Conservation (phyloP, 1,140 invertebrate species). For the Anastrepha ludens region DNA sequence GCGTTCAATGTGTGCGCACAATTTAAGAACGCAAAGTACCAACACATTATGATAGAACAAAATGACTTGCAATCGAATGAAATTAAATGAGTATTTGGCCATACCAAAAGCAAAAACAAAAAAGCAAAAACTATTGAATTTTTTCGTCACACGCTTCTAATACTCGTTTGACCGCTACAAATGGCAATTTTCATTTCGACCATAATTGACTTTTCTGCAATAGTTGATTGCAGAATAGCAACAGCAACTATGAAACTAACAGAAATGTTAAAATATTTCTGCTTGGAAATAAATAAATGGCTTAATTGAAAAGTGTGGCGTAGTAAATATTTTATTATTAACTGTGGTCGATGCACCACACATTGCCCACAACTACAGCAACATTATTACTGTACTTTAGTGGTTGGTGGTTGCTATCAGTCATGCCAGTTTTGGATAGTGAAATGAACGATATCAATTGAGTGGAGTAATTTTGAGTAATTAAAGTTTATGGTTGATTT, state of each 20-base stretch:
- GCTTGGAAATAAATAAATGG: background rate
- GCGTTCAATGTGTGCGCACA: too few relatives aligned
- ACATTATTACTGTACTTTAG: background rate
- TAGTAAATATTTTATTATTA: conserved; percentile 20
- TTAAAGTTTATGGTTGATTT: conserved; percentile 33
- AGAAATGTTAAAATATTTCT: background rate
- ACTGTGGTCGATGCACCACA: background rate
- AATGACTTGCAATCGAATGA: too few relatives aligned
- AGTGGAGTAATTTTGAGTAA: background rate
- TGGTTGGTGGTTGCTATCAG: background rate
- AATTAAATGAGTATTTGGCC: too few relatives aligned
- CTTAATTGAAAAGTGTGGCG: conserved; percentile 12
- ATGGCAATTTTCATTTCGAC: background rate
- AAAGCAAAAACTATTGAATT: too few relatives aligned
- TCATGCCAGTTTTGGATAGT: background rate
- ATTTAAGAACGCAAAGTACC: too few relatives aligned
- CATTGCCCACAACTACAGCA: background rate
- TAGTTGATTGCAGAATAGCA: background rate
- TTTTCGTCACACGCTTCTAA: background rate
- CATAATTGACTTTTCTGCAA: conserved; percentile 1
- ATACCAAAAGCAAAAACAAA: too few relatives aligned
- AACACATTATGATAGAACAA: too few relatives aligned
- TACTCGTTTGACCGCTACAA: background rate
- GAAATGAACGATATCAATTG: background rate
- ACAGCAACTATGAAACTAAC: too few relatives aligned